phyloP scores from a whole-genome alignment of 2,113 vertebrate species.

The Lanius collurio region DNA sequence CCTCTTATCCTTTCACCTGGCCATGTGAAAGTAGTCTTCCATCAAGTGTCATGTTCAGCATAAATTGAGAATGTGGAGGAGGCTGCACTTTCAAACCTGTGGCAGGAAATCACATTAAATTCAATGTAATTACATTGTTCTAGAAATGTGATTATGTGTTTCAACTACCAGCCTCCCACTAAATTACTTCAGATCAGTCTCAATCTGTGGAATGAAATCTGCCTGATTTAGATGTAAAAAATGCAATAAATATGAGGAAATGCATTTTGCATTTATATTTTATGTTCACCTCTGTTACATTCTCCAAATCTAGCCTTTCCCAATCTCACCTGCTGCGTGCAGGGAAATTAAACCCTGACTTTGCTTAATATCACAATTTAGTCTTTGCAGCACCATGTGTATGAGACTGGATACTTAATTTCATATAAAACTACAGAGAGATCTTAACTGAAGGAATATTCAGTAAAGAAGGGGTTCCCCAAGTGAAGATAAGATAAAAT shows the following conservation, averaged over 20 bases:
- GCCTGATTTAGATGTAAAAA: slow-evolving; percentile 59
- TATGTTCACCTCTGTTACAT: slow-evolving; percentile 2
- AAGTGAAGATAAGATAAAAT: not conserved
- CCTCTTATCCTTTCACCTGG: not conserved
- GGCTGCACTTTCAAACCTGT: slow-evolving; percentile 31
- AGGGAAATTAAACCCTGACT: not conserved
- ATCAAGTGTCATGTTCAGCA: slow-evolving; percentile 11
- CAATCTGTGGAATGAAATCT: slow-evolving; percentile 53
- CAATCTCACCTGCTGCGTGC: not conserved
- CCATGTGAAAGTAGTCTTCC: not conserved
- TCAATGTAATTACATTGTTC: slow-evolving; percentile 53
- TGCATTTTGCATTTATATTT: slow-evolving; percentile 57
- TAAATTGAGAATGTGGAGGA: slow-evolving; percentile 46
- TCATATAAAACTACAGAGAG: not conserved
- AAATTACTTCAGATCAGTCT: slow-evolving; percentile 61
- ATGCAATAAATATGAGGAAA: slow-evolving; percentile 53
- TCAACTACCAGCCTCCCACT: slow-evolving; percentile 50
- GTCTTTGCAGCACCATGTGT: not conserved
- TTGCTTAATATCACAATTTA: not conserved
- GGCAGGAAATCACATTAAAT: slow-evolving; percentile 56
- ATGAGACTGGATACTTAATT: not conserved
- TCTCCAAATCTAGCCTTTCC: not conserved
- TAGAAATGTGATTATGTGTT: slow-evolving; percentile 57
- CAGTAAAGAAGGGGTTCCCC: not conserved
- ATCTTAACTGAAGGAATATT: not conserved